Evolutionary conservation across 2,113 vertebrate genomes (phyloP).

Genomic region (Myrmecobius fasciatus): DNA sequence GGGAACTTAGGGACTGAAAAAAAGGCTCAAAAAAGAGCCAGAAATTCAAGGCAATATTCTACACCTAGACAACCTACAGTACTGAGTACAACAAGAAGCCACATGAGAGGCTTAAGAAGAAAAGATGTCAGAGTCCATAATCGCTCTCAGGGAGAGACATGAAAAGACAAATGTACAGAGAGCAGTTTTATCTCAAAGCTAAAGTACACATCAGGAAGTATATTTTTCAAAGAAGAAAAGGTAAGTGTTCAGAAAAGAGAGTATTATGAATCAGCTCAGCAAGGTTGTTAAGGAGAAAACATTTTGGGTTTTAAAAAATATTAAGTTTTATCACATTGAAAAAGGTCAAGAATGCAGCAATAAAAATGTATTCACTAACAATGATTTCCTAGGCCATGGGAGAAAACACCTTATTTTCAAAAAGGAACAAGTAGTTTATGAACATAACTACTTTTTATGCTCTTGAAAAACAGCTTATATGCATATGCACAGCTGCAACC

Average conservation of each 20-base stretch:
- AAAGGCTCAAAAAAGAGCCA: background rate
- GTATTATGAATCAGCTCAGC: background rate
- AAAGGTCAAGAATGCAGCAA: background rate
- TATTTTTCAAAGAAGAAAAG: background rate
- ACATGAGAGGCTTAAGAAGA: background rate
- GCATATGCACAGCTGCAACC: background rate
- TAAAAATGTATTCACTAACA: background rate
- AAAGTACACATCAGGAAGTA: rapidly evolving
- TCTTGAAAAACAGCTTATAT: background rate
- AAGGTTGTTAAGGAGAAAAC: background rate
- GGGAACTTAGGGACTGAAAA: rapidly evolving
- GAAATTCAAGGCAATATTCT: background rate
- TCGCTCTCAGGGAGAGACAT: background rate
- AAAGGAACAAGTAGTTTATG: background rate
- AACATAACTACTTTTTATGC: background rate
- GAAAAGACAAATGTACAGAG: background rate
- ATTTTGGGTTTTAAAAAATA: background rate
- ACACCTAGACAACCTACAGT: rapidly evolving
- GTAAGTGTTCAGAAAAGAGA: background rate
- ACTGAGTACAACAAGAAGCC: rapidly evolving
- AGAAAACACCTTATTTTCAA: background rate
- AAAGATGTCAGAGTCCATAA: rapidly evolving
- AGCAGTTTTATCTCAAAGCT: background rate
- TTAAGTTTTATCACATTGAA: background rate
- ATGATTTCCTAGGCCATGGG: background rate